Conservation (phyloP, 2,113 vertebrate genomes). For the Notarius lentiginosus region DNA sequence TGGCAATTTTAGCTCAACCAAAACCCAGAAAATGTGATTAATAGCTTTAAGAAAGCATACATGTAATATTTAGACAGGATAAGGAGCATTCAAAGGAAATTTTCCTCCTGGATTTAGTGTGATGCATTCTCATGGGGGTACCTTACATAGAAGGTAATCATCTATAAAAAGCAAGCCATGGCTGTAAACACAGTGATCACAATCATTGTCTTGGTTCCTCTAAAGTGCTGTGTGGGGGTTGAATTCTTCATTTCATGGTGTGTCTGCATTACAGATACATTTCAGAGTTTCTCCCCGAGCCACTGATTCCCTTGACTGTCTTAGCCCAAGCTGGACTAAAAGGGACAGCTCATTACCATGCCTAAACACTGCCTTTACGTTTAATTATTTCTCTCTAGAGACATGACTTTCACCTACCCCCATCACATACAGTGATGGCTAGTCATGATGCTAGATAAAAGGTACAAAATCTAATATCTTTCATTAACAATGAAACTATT, state of each 20-base stretch:
- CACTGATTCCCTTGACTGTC: conserved; percentile 42
- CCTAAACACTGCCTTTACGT: background rate
- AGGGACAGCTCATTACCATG: background rate
- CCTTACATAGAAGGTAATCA: background rate
- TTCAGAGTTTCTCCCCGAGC: conserved; percentile 1
- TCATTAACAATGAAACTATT: background rate
- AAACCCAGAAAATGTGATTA: background rate
- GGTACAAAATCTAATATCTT: background rate
- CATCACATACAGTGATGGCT: background rate
- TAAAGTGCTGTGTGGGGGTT: background rate
- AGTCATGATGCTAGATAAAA: background rate
- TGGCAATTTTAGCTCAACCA: background rate
- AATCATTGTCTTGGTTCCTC: background rate
- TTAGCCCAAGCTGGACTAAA: conserved; percentile 12
- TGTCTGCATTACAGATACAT: conserved; percentile 29
- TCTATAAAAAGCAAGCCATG: background rate
- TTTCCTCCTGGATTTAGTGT: background rate
- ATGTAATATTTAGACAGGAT: background rate
- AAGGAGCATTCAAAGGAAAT: background rate
- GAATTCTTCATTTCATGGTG: background rate
- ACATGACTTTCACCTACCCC: background rate
- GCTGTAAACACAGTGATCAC: background rate
- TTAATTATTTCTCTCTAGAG: conserved; percentile 4
- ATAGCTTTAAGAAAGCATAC: background rate
- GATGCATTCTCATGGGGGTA: background rate